A percentile compares a stretch with the other conserved stretches of the same genome.
Evolutionary conservation across 1,140 invertebrate species (phyloP).

Genomic region (Pseudomyrmex dendroicus): DNA sequence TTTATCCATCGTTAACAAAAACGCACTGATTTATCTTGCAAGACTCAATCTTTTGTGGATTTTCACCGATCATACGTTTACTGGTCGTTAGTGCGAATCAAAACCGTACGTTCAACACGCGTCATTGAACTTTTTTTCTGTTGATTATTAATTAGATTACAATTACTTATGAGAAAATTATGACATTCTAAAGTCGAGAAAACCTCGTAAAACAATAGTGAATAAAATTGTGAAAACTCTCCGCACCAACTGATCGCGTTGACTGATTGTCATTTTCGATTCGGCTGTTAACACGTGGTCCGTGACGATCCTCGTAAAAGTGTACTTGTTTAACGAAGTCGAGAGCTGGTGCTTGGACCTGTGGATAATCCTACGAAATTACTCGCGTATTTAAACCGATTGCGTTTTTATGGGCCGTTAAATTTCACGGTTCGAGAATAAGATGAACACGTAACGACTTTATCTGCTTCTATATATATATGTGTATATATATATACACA

Average conservation of each 20-base stretch:
- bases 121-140: neutral
- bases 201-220: neutral
- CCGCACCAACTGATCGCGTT: constrained; percentile 1
- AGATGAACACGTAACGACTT: neutral
- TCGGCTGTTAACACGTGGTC: constrained; percentile 42
- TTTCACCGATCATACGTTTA: neutral
- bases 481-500: no score
- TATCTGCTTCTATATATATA: neutral
- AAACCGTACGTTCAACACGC: neutral
- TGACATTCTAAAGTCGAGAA: neutral
- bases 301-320: constrained; percentile 28
- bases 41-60: neutral
- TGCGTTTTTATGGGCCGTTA: constrained; percentile 9
- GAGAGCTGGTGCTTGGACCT: neutral
- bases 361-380: constrained; percentile 37
- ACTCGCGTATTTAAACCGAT: constrained; percentile 21
- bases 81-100: neutral
- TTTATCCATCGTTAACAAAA: neutral
- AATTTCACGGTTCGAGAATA: neutral
- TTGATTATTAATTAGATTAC: neutral
- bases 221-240: constrained; percentile 7
- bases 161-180: neutral
- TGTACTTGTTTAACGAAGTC: neutral
- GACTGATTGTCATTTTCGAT: neutral
- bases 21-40: constrained; percentile 25